Conservation (phyloP, 1,140 invertebrate genomes). For the Drosophila mojavensis region DNA sequence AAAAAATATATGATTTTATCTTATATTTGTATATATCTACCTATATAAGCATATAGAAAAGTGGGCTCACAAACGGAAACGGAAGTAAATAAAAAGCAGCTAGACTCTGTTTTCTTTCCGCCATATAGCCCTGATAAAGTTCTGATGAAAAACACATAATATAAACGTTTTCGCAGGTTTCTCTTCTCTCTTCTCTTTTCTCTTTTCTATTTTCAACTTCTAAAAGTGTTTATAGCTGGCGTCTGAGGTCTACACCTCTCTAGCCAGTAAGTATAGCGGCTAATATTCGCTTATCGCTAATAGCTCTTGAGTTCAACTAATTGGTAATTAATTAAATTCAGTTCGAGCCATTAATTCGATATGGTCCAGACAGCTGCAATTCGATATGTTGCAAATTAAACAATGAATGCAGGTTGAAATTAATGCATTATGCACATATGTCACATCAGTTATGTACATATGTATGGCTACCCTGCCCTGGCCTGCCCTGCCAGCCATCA, state of each 20-base stretch:
- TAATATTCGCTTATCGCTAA: constrained; percentile 12
- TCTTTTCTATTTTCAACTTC: too few species aligned
- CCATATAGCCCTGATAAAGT: too few species aligned
- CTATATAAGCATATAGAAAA: too few species aligned
- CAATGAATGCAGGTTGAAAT: constrained; percentile 55
- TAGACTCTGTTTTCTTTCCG: too few species aligned
- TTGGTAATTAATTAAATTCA: constrained; percentile 56
- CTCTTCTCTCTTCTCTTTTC: too few species aligned
- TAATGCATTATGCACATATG: constrained; percentile 63
- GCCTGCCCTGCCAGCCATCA: constrained; percentile 21
- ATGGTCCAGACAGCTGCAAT: constrained; percentile 4
- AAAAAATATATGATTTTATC: too few species aligned
- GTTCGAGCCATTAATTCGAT: constrained; percentile 17
- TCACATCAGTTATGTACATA: constrained; percentile 61
- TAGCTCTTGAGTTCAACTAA: constrained; percentile 54
- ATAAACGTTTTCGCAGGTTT: too few species aligned
- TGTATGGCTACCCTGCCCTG: constrained; percentile 31
- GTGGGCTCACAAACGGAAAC: too few species aligned
- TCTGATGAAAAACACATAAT: too few species aligned
- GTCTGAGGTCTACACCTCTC: neutral
- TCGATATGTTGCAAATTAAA: constrained; percentile 55
- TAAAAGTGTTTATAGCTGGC: too few species aligned
- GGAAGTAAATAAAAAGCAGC: too few species aligned
- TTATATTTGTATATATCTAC: too few species aligned
- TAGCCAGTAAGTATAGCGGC: neutral